A percentile compares a stretch with the other conserved stretches of the same genome.
These are phyloP conservation scores for Polia nebulosa DNA, from an alignment of 2,888 invertebrate genomes.

Conservation along the genomic window DNA sequence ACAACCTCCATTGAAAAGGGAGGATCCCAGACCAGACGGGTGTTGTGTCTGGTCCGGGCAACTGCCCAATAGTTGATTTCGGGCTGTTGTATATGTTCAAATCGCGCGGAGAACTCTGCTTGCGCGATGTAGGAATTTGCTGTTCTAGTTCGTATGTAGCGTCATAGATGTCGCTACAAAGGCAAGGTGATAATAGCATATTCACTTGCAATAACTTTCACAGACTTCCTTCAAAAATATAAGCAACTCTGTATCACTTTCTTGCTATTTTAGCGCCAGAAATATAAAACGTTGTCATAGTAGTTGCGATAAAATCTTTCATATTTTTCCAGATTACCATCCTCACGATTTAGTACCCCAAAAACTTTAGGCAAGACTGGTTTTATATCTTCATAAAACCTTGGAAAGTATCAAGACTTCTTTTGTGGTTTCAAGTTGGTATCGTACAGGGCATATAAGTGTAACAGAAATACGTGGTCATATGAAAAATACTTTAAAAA, in stretches of 20 bases:
- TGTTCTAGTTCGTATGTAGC: no score
- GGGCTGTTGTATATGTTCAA: no score
- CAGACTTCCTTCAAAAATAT: not conserved
- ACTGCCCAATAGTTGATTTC: no score
- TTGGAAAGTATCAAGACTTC: constrained; percentile 2
- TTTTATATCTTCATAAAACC: constrained; percentile 41
- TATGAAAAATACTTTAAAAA: no score
- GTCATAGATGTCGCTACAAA: no score
- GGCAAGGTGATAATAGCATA: not conserved
- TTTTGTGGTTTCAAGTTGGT: not conserved
- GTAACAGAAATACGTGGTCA: no score
- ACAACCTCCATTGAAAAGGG: no score
- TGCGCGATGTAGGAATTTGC: no score
- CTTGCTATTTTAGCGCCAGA: constrained; percentile 16
- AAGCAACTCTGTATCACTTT: not conserved
- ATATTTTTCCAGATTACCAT: constrained; percentile 47
- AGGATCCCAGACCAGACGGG: no score
- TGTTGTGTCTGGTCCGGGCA: no score
- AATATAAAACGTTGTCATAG: constrained; percentile 36
- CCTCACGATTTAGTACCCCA: constrained; percentile 18
- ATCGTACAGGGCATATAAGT: no score
- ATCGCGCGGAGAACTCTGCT: no score
- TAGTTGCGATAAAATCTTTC: constrained; percentile 40
- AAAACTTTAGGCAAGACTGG: constrained; percentile 22
- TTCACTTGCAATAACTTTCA: not conserved